phyloP scores from a whole-genome alignment of 2,888 invertebrate species.

The Hemaris fuciformis region DNA sequence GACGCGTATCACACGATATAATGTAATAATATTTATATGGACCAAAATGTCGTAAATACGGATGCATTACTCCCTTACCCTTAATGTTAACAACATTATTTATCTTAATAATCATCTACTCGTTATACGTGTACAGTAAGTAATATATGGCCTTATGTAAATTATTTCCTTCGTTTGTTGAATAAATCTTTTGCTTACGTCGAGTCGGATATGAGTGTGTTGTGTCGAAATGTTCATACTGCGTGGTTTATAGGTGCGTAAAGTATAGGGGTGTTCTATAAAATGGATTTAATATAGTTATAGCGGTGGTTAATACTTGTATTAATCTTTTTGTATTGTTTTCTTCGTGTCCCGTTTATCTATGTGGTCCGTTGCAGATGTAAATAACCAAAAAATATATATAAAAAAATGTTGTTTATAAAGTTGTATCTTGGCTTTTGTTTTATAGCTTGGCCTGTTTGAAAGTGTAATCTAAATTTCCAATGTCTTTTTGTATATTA shows the following conservation, averaged over 20 bases:
- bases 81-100: slow-evolving; percentile 76
- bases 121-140: slow-evolving; percentile 79
- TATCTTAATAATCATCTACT: slow-evolving; percentile 78
- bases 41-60: slow-evolving; percentile 80
- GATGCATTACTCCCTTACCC: slow-evolving; percentile 76
- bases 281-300: slow-evolving; percentile 60
- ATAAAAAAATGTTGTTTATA: slow-evolving; percentile 44
- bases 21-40: slow-evolving; percentile 80
- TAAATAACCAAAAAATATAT: slow-evolving; percentile 59
- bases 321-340: slow-evolving; percentile 52
- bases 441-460: slow-evolving; percentile 78
- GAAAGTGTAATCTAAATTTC: slow-evolving; percentile 70
- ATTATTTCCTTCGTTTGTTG: slow-evolving; percentile 71
- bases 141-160: slow-evolving; percentile 80
- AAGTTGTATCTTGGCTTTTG: slow-evolving; percentile 54
- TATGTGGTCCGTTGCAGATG: slow-evolving; percentile 32
- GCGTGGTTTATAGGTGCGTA: slow-evolving; percentile 62
- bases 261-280: slow-evolving; percentile 67
- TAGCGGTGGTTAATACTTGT: slow-evolving; percentile 56
- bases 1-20: slow-evolving; percentile 61
- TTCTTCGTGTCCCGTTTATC: slow-evolving; percentile 53
- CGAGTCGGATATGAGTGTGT: slow-evolving; percentile 54
- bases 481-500: slow-evolving; percentile 77
- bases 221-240: slow-evolving; percentile 45
- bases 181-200: slow-evolving; percentile 64